Evolutionary conservation across 2,797 vertebrate genomes (phyloP), one percentile per base, ranked within the genome.

Genomic region (Anniella stebbinsi): DNA sequence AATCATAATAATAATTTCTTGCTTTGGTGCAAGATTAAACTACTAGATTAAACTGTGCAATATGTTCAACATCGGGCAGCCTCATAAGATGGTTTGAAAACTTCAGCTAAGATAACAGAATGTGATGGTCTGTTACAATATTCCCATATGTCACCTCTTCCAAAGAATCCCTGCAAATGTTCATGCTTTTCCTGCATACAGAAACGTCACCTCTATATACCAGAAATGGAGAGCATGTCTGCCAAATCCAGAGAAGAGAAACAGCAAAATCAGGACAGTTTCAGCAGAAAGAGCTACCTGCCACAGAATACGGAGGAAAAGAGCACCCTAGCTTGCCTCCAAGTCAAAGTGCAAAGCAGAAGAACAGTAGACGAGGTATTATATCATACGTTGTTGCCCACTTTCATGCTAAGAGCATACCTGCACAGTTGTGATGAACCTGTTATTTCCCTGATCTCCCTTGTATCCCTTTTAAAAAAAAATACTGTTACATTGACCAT

Each of bases 321-420:
- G 4, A 10, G 0, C 72, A 86, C 28, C 92, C 92, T 36, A 72
- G 54, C 88, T 92, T 93, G 88, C 87, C 91, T 86, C 2, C 12
- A 81, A 93, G 92, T 88, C n/a, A 83, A 86, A 90, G 91, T 70
- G 70, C 36, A 92, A 85, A 94, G 89, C 54, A 91, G 70, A 66
- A 84, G 93, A 85, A 88, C 80, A 90, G 85, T 63, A 10, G 88
- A 84, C 83, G 88, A 95, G 60, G 23, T 91, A 18, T 10, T 51
- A 51, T 8, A 51, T 51, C 10, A 51, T 10, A 51, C 4, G 51
- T 51, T 51, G 10, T 80, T 78, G 8, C 18, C 33, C 25, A 73
- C 41, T 73, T 89, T 76, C 38, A 54, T 41, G 17, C 8, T 28
- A 84, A 76, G 33, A 48, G 60, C 33, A 10, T 57, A 41, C 23